A percentile compares a stretch with the other conserved stretches of the same genome.
Conservation (phyloP, 2,113 vertebrate species). For the Loxodonta africana region DNA sequence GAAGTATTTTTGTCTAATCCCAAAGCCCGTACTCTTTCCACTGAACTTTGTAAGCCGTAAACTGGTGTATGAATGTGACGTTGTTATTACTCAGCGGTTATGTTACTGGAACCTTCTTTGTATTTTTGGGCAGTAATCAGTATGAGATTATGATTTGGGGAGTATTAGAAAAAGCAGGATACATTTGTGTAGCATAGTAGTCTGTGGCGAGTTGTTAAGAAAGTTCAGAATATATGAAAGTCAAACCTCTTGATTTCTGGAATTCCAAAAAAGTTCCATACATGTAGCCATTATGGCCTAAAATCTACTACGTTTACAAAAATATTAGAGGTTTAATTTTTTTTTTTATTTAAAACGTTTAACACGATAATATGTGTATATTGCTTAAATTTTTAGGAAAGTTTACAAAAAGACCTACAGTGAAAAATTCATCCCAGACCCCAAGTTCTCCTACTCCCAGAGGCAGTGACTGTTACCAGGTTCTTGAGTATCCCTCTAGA, state of each 20-base stretch:
- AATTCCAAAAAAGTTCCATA: background rate
- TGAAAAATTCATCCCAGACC: background rate
- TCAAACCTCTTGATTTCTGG: background rate
- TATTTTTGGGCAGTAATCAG: background rate
- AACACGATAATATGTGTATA: background rate
- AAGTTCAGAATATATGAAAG: constrained; percentile 39
- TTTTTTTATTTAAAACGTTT: background rate
- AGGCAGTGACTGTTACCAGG: background rate
- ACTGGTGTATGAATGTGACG: constrained; percentile 17
- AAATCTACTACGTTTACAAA: background rate
- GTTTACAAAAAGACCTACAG: background rate
- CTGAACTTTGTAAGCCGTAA: background rate
- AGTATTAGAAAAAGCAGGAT: background rate
- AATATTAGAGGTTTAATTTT: background rate
- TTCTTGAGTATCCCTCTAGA: background rate
- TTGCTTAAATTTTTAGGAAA: background rate
- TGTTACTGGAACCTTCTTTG: background rate
- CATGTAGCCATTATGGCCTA: background rate
- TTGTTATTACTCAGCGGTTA: background rate
- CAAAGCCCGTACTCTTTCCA: background rate
- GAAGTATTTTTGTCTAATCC: constrained; percentile 28
- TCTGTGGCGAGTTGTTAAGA: background rate
- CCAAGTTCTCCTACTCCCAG: background rate
- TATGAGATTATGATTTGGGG: background rate
- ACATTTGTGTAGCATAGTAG: background rate